Percentiles rank a stretch among this genome's conserved stretches.
Evolutionary conservation across 2,888 invertebrate species (phyloP).

Genomic region (Oxyteleia sp.): DNA sequence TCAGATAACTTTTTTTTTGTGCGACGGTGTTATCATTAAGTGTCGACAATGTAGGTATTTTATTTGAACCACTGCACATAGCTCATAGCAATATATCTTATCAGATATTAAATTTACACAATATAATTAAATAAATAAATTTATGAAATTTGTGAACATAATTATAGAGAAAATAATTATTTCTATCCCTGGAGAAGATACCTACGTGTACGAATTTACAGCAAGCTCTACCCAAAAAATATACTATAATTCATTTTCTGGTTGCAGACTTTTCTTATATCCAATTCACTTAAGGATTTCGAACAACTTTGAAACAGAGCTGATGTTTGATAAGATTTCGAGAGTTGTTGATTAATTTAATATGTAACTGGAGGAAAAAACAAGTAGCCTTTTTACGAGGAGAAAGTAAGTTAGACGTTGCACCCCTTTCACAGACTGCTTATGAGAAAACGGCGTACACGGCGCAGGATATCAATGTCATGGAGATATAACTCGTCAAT

Average conservation of each 20-base stretch:
- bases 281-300: neutral
- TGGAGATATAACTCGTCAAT: slow-evolving; percentile 80
- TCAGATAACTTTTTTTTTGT: too few relatives aligned
- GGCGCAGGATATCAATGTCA: slow-evolving; percentile 75
- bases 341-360: slow-evolving; percentile 64
- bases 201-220: too few relatives aligned
- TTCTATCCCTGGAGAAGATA: too few relatives aligned
- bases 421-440: slow-evolving; percentile 62
- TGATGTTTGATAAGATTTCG: slow-evolving; percentile 34
- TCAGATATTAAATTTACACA: too few relatives aligned
- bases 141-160: too few relatives aligned
- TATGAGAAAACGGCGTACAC: slow-evolving; percentile 33
- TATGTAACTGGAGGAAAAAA: slow-evolving; percentile 54
- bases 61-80: too few relatives aligned
- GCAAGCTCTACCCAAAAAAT: neutral
- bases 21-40: too few relatives aligned
- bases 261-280: neutral
- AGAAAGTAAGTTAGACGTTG: slow-evolving; percentile 43
- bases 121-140: too few relatives aligned
- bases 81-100: too few relatives aligned
- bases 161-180: too few relatives aligned
- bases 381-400: slow-evolving; percentile 30
- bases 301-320: slow-evolving; percentile 30
- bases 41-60: too few relatives aligned
- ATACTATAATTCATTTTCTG: neutral